phyloP scores from a whole-genome alignment of 2,113 vertebrate genomes.

The Oryzias melastigma region DNA sequence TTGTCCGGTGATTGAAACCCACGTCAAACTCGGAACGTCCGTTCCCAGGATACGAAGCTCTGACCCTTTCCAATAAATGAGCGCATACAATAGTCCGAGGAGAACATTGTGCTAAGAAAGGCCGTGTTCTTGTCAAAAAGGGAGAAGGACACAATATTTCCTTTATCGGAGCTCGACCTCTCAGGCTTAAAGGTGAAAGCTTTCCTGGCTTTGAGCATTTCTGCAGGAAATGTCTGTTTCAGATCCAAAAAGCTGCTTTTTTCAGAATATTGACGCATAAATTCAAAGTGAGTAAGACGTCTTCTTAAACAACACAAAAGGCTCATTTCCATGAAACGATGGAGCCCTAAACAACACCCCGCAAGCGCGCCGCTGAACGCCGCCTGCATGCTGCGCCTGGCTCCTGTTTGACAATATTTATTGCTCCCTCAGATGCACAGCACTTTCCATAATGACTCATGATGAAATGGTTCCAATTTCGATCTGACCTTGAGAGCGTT shows the following conservation, averaged over 20 bases:
- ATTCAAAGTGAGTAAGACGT: conserved; percentile 7
- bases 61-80: conserved; percentile 3
- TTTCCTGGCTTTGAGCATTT: neutral
- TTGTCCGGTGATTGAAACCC: conserved; percentile 14
- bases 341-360: conserved; percentile 44
- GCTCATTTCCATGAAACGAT: conserved; percentile 35
- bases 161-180: neutral
- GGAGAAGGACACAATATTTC: neutral
- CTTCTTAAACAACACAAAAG: conserved; percentile 15
- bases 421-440: conserved; percentile 48
- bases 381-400: conserved; percentile 10
- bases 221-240: too few relatives aligned
- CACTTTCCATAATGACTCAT: conserved; percentile 57
- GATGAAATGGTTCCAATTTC: conserved; percentile 68
- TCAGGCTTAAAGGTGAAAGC: neutral
- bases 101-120: conserved; percentile 1
- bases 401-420: conserved; percentile 62
- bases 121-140: conserved; percentile 16
- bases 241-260: neutral
- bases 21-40: conserved; percentile 20
- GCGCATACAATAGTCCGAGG: too few relatives aligned
- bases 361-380: conserved; percentile 1
- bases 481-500: conserved; percentile 66
- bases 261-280: neutral
- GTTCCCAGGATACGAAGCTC: conserved; percentile 17